Evolutionary conservation across 1,140 invertebrate genomes (phyloP), one percentile per base, ranked within the genome.

Genomic region (Protaetia brevitarsis): DNA sequence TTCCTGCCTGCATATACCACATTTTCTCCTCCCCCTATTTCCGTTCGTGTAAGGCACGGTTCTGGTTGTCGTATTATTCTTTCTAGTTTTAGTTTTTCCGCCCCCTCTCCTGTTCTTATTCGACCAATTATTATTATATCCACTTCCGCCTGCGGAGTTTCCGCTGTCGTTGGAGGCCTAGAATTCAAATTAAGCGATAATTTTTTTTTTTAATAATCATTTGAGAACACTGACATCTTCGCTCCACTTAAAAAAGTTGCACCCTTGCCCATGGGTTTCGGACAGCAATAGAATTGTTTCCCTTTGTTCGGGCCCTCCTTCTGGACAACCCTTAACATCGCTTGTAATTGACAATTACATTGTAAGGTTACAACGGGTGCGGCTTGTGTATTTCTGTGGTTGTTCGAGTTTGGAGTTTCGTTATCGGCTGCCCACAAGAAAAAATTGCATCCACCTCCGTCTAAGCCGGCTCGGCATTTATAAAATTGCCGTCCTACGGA

Each of bases 241-340:
- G 0, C 84, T 88, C 95, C 95, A 97, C 78, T 93, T 82, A 72
- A 96, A 97, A 79, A 95, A 96, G 10, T 85, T 87, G 77, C 95
- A 97, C 4, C 83, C 75, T n/a, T 78, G 76, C 73, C 82, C 16
- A 82, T 77, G 4, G 86, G 83, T 77, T 94, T 91, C 0, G 87
- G 74, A 74, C 95, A 97, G 0, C 79, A 80, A 74, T 89, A 94
- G 81, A 96, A 97, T 45, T 81, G 79, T 41, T 91, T 80, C 0
- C 94, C 94, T 77, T 90, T 91, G 76, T 96, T 97, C 2, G 89
- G 86, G 1, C 90, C 91, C 65, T 93, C 89, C 78, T 94, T 95
- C 6, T 85, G 83, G 0, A 95, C 93, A 27, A 87, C 90, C 64
- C 90, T 74, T 72, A 78, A 77, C 71, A 76, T 78, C 2, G 83